Evolutionary conservation across 2,888 invertebrate species (phyloP), one percentile per base, ranked within the genome.

Genomic region (Thysanoteuthis rhombus): DNA sequence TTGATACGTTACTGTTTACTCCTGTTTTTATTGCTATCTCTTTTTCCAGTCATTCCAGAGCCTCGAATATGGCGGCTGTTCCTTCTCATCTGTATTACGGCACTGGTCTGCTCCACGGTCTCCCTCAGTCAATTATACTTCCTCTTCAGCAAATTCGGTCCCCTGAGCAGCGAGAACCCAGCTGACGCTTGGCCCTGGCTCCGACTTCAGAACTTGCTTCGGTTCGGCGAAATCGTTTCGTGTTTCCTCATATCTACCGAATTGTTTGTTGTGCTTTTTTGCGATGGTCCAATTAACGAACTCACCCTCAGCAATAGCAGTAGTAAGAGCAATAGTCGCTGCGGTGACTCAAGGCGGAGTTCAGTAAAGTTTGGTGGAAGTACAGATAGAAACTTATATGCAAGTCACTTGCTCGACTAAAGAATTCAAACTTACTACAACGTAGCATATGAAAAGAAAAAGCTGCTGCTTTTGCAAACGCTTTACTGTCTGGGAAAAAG

Each of bases 181-280:
- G 95, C 95, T 0, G 95, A 95, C n/a, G 93, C 95, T 0, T 96
- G 96, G 96, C 94, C 95, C 58, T 96, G 95, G 95, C 95, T 95
- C 95, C 94, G 93, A 16, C 93, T 96, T 38, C 95, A 96, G 94
- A 95, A 95, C 22, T 91, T 95, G 25, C 75, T 95, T 42, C 94
- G 96, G 91, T 75, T 94, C 40, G 95, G 95, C 92, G 96, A 95
- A 38, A 42, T 91, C n/a, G 32, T 75, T 10, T 75, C 75, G 10
- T 75, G 75, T 32, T 75, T 75, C n/a, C 75, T 75, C 32, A 75
- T 75, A 32, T 75, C 75, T 1, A 75, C 75, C 2, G 75, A 75
- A n/a, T 16, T 75, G n/a, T 75, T 75, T n/a, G 75, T 75, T 12
- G 75, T 75, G 12, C 75, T 75, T n/a, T 75, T 75, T 8, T 75